These are phyloP conservation scores for Potamarius usumacintae DNA, from an alignment of 2,113 vertebrate genomes.

Conservation along the genomic window DNA sequence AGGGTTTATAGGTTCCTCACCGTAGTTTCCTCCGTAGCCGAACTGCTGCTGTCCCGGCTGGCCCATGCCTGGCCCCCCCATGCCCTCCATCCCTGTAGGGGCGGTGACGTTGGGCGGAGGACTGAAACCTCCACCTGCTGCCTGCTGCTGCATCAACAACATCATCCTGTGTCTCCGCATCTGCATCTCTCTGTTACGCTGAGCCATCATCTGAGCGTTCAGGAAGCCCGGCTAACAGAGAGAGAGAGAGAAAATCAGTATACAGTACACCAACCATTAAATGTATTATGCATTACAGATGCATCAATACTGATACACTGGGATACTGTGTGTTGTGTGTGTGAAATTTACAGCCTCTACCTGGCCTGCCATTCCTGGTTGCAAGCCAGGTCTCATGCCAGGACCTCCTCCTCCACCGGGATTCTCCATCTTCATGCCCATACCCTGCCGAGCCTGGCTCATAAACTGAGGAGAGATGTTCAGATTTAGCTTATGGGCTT, in stretches of 20 bases:
- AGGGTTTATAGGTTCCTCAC: constrained; percentile 64
- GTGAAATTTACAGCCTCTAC: constrained; percentile 54
- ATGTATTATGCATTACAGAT: background rate
- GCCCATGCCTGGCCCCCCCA: constrained; percentile 79
- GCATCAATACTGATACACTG: background rate
- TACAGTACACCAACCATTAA: background rate
- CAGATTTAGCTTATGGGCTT: background rate
- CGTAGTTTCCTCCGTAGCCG: constrained; percentile 86
- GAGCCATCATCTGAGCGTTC: constrained; percentile 93
- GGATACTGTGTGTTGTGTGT: background rate
- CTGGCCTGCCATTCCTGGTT: constrained; percentile 75
- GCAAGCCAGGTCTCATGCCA: constrained; percentile 81
- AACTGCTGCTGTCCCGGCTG: constrained; percentile 86
- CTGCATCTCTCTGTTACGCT: constrained; percentile 87
- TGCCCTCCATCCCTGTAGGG: constrained; percentile 84
- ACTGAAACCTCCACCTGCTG: constrained; percentile 82
- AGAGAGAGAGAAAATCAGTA: background rate
- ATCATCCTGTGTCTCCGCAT: constrained; percentile 86
- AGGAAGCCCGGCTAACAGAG: constrained; percentile 81
- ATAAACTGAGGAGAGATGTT: constrained; percentile 77
- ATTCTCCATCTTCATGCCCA: constrained; percentile 90
- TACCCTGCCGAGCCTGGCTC: constrained; percentile 87
- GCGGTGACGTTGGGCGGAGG: constrained; percentile 94
- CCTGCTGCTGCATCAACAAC: constrained; percentile 82
- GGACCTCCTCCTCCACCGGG: constrained; percentile 72